phyloP scores from a whole-genome alignment of 2,797 vertebrate genomes.

The Hyperoplus lanceolatus region DNA sequence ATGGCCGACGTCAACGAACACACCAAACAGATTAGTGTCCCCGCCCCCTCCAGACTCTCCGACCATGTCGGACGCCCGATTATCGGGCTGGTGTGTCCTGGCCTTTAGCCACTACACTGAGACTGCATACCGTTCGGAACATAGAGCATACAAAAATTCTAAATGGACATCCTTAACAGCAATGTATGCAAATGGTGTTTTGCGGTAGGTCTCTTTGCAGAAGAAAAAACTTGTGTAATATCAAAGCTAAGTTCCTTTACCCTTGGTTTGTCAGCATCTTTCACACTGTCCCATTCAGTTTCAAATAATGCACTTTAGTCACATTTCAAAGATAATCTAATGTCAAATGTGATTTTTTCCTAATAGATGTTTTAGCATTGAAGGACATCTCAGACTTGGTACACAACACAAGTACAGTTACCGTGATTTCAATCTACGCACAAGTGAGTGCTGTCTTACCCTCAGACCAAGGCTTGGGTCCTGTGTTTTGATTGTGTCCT shows the following conservation, averaged over 20 bases:
- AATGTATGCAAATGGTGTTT: slow-evolving; percentile 2
- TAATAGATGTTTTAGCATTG: too few relatives aligned
- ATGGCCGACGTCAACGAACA: too few relatives aligned
- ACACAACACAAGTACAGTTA: too few relatives aligned
- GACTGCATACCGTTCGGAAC: not conserved
- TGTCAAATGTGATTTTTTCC: not conserved
- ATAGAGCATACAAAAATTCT: not conserved
- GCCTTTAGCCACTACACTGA: not conserved
- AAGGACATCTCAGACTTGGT: too few relatives aligned
- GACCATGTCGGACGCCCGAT: too few relatives aligned
- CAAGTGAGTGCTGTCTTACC: slow-evolving; percentile 80
- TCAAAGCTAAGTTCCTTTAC: slow-evolving; percentile 4
- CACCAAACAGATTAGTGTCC: too few relatives aligned
- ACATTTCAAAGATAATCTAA: slow-evolving; percentile 31
- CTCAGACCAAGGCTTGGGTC: slow-evolving; percentile 89
- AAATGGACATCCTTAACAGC: not conserved
- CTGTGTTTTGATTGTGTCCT: slow-evolving; percentile 82
- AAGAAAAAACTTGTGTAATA: not conserved
- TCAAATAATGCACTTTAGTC: slow-evolving; percentile 17
- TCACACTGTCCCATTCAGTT: not conserved
- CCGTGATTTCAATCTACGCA: too few relatives aligned
- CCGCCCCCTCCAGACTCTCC: too few relatives aligned
- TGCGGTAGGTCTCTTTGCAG: not conserved
- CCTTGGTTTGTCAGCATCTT: not conserved
- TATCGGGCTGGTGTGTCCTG: too few relatives aligned